phyloP scores from a whole-genome alignment of 2,888 invertebrate species.

The Mesochorus sp. region DNA sequence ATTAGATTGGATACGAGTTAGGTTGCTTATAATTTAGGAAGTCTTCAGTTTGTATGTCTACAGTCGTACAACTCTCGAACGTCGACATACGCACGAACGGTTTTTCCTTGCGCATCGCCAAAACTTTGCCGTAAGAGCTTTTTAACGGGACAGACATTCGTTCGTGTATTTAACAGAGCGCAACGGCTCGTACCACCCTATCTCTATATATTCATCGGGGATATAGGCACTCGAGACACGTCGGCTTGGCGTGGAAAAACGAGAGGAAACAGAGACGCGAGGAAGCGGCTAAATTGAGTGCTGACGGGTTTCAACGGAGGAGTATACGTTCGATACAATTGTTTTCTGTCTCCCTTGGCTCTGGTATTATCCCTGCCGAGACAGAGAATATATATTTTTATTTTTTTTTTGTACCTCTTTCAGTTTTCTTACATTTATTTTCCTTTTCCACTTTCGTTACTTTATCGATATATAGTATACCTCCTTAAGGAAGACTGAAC shows the following conservation, averaged over 20 bases:
- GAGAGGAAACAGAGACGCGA: not conserved
- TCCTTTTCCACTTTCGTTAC: too few relatives aligned
- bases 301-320: slow-evolving; percentile 16
- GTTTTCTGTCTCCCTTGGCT: not conserved
- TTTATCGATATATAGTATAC: too few relatives aligned
- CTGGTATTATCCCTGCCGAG: not conserved
- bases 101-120: slow-evolving; percentile 5
- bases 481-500: too few relatives aligned
- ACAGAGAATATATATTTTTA: not conserved
- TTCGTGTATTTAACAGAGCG: slow-evolving; percentile 6
- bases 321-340: slow-evolving; percentile 18
- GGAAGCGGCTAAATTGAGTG: slow-evolving; percentile 57
- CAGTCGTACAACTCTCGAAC: not conserved
- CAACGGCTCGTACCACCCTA: not conserved
- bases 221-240: not conserved
- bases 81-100: not conserved
- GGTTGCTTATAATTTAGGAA: too few relatives aligned
- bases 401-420: too few relatives aligned
- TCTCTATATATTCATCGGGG: not conserved
- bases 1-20: too few relatives aligned
- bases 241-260: not conserved
- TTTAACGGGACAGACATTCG: slow-evolving; percentile 31
- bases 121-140: slow-evolving; percentile 20
- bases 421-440: too few relatives aligned
- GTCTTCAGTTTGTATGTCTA: too few relatives aligned